These are phyloP conservation scores for Imbricaverruca yamaguchii DNA, from an alignment of 2,888 invertebrate genomes.

Conservation along the genomic window DNA sequence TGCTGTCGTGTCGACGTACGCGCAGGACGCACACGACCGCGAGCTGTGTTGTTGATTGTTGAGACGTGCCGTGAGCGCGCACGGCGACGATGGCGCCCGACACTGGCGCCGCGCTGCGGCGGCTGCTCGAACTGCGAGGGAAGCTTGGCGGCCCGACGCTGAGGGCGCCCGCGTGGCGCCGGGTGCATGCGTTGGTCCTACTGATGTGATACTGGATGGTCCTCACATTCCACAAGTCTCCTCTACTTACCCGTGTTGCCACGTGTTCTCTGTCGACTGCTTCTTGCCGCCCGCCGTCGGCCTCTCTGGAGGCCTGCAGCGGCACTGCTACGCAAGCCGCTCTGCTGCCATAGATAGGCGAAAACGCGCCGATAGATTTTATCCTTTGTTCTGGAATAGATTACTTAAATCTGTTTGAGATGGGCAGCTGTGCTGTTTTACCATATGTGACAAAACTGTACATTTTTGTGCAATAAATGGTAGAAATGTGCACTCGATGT, in stretches of 20 bases:
- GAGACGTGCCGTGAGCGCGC: no score
- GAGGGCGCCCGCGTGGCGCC: neutral
- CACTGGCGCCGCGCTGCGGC: no score
- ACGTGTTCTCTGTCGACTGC: neutral
- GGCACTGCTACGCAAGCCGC: no score
- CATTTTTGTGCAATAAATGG: slow-evolving; percentile 20
- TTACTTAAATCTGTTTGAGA: neutral
- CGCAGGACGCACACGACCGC: no score
- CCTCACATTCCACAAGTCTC: neutral
- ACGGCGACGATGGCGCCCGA: no score
- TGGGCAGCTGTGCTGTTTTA: slow-evolving; percentile 12
- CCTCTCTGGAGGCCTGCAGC: neutral
- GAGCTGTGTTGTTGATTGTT: no score
- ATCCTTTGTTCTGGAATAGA: neutral
- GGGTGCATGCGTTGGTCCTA: neutral
- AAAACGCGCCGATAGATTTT: neutral
- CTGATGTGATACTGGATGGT: neutral
- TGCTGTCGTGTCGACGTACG: no score
- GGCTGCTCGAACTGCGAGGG: no score
- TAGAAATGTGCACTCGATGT: neutral
- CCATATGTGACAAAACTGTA: neutral
- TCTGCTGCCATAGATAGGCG: no score
- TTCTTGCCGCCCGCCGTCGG: neutral
- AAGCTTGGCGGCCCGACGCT: no score
- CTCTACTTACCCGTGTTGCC: neutral